Evolutionary conservation across 2,113 vertebrate genomes (phyloP), one percentile per base, ranked within the genome.

Genomic region (Thomomys bottae): DNA sequence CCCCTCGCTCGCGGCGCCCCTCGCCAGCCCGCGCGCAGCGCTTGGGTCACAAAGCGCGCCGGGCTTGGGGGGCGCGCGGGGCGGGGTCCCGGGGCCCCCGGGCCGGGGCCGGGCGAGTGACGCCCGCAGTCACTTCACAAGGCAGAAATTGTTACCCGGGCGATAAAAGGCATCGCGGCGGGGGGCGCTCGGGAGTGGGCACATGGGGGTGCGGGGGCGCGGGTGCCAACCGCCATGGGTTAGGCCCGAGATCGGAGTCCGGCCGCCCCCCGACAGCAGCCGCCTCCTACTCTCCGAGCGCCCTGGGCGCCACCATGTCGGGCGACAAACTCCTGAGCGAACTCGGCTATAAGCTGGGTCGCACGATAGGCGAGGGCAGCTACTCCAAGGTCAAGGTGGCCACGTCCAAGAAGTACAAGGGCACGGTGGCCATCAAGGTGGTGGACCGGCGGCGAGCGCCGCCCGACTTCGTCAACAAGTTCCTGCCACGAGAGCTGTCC

Each of bases 401-500:
- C 83, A 97, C 96, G 72, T 98, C 98, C 68, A 97, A 77, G 91
- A 98, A 98, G 36, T 95, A 98, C 95, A 97, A 97, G 83, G 95
- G 95, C 1, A 96, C 98, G 1, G 95, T 98, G 82, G 96, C 96
- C 40, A 93, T 97, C 38, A 96, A 97, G 88, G 96, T 97, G 71
- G 92, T 97, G 67, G 98, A 98, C 96, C 90, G 95, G 34, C 95
- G 83, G 42, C 97, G 88, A 26, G 97, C 96, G 0, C 94, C 98
- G 12, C 78, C 94, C 8, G 95, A 96, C 63, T 96, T 98, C 0
- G 87, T 97, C 68, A 96, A 93, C 95, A 98, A 98, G 93, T 98
- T 98, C 24, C 97, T 98, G 91, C 98, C 98, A 0, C 94, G 97
- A 30, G 98, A 98, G 94, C 89, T 98, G 75, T 97, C 97, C n/a